These are phyloP conservation scores for Mya arenaria DNA, from an alignment of 1,140 invertebrate genomes.

Conservation along the genomic window DNA sequence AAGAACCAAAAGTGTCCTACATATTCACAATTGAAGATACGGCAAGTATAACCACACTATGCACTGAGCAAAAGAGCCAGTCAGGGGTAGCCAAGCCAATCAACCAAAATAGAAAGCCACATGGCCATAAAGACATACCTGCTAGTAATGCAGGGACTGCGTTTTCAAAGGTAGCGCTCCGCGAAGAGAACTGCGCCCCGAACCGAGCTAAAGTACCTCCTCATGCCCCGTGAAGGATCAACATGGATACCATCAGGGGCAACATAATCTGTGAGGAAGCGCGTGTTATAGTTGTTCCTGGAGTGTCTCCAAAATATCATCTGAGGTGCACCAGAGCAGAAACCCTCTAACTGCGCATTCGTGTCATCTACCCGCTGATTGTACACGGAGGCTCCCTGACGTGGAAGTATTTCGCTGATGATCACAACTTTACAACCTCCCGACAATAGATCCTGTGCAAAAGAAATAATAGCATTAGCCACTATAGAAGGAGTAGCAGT, in stretches of 20 bases:
- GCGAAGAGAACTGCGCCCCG: background rate
- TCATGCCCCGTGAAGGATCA: background rate
- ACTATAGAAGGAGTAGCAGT: background rate
- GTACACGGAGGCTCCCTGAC: background rate
- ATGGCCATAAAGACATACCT: too few relatives aligned
- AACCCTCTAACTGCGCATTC: background rate
- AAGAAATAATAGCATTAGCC: background rate
- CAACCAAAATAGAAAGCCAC: too few relatives aligned
- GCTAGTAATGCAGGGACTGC: too few relatives aligned
- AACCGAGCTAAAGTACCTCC: background rate
- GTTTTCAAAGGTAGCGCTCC: background rate
- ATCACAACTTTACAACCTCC: background rate
- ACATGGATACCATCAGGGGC: background rate
- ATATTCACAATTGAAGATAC: too few relatives aligned
- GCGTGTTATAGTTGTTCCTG: slow-evolving; percentile 4
- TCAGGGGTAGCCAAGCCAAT: too few relatives aligned
- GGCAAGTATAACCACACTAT: too few relatives aligned
- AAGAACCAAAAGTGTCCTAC: too few relatives aligned
- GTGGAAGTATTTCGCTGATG: background rate
- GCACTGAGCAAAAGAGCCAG: too few relatives aligned
- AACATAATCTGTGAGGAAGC: background rate
- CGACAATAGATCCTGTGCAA: background rate
- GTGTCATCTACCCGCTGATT: background rate
- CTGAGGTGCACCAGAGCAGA: background rate
- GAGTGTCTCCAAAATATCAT: background rate